Conservation (phyloP, 1,140 invertebrate genomes). For the Lepidurus packardi region DNA sequence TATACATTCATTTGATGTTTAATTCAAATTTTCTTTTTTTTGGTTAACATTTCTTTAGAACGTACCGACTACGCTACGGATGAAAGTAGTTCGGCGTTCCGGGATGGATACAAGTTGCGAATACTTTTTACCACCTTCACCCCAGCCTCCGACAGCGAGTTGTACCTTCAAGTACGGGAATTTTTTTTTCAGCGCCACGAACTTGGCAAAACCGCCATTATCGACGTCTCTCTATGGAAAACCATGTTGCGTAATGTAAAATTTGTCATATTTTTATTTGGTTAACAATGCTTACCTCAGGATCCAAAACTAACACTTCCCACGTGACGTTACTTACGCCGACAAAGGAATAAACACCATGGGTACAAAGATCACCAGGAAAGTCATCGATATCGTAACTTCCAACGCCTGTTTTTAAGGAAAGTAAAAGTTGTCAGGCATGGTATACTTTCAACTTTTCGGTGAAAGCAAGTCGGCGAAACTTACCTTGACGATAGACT, state of each 20-base stretch:
- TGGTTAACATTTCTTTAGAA: background rate
- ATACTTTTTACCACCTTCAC: conserved; percentile 77
- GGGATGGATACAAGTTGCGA: conserved; percentile 67
- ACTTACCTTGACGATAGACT: conserved; percentile 67
- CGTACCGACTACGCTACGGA: conserved; percentile 67
- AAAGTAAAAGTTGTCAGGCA: background rate
- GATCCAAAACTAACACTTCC: conserved; percentile 71
- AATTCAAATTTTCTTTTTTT: background rate
- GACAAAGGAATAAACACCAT: conserved; percentile 84
- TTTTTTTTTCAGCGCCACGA: conserved; percentile 63
- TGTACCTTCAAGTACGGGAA: conserved; percentile 68
- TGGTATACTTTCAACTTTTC: background rate
- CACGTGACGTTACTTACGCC: conserved; percentile 71
- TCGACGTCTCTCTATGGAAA: conserved; percentile 60
- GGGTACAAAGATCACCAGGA: conserved; percentile 74
- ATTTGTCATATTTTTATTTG: background rate
- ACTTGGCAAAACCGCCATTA: conserved; percentile 72
- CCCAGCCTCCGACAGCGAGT: conserved; percentile 81
- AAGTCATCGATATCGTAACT: conserved; percentile 75
- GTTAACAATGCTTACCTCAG: conserved; percentile 54
- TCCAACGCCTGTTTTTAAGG: conserved; percentile 50
- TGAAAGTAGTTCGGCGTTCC: conserved; percentile 61
- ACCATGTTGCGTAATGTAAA: background rate
- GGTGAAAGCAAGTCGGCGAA: background rate
- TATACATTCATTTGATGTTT: background rate